Percentiles rank a stretch among this genome's conserved stretches.
phyloP scores from a whole-genome alignment of 2,113 vertebrate species.

The Calonectris borealis region DNA sequence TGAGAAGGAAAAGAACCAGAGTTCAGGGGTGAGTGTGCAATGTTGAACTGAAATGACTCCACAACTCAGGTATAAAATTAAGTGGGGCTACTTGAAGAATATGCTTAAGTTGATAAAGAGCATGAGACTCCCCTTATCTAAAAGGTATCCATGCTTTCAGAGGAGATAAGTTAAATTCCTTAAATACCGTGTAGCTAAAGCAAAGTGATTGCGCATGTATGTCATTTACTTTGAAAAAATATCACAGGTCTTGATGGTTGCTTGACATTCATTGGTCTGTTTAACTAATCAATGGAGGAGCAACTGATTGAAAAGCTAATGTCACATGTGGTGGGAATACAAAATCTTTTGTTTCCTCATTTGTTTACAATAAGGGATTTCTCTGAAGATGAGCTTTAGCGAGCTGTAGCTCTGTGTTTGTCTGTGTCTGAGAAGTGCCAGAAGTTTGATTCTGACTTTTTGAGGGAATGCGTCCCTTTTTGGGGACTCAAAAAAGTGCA shows the following conservation, averaged over 20 bases:
- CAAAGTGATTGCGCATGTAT: neutral
- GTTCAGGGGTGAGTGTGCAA: neutral
- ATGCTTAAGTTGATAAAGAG: neutral
- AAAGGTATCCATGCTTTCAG: neutral
- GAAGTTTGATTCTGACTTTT: neutral
- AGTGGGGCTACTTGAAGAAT: neutral
- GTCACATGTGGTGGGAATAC: neutral
- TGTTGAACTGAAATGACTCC: neutral
- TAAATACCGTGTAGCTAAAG: neutral
- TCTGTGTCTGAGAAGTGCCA: neutral
- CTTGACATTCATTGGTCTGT: neutral
- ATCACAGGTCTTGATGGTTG: neutral
- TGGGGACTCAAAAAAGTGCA: neutral
- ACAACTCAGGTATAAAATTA: neutral
- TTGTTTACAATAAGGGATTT: neutral
- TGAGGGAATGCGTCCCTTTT: neutral
- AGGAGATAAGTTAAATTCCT: neutral
- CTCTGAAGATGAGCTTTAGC: neutral
- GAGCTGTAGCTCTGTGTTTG: neutral
- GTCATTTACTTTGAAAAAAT: neutral
- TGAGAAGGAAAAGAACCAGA: neutral
- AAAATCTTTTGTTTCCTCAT: neutral
- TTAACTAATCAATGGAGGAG: neutral
- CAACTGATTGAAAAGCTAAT: neutral
- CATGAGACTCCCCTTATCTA: neutral